Base-by-base conservation (phyloP, 2,797 vertebrate genomes). In the Pelochelys cantorii region DNA sequence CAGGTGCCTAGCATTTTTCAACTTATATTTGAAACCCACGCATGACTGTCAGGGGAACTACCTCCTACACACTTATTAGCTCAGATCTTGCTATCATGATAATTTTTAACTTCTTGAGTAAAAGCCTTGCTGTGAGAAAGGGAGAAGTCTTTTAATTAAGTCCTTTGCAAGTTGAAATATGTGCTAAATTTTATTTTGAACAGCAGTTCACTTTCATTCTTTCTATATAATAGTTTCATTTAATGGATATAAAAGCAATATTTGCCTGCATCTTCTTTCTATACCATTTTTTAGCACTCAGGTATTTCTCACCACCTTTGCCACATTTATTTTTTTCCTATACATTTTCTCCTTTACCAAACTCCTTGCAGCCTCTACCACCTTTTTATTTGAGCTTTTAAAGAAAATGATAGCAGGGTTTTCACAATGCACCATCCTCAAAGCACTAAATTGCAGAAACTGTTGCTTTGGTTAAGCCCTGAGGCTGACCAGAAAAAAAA, bases 11-110 rank as follows among this genome's bases (percentile, higher is more conserved):
- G 65, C 68, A 92, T 86, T 92, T 90, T 94, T 89, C 2, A 1
- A 56, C 34, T 90, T 93, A 86, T 95, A 95, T 92, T 85, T 95
- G 92, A 82, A 97, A 94, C 48, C 92, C 91, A 94, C 55, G 57
- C 22, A 4, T 83, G 90, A 92, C 56, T 86, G 68, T 71, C 84
- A 48, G 29, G 91, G 54, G 87, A 95, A 95, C 53, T 92, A 62
- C 81, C 89, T 93, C 96, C 95, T 90, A 93, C 89, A 88, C 77
- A 92, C 15, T 85, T 90, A 68, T 48, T 93, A 80, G 12, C 55
- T 86, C 65, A 59, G 11, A 23, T 92, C 91, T 84, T 89, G 92
- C 90, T 75, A 84, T 92, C 68, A 86, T 37, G 29, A 27, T 75
- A 80, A 94, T 29, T 68, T 14, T 81, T 86, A 95, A 95, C 84